Base-by-base conservation (phyloP, 2,888 invertebrate species). In the Eurytoma californica region DNA sequence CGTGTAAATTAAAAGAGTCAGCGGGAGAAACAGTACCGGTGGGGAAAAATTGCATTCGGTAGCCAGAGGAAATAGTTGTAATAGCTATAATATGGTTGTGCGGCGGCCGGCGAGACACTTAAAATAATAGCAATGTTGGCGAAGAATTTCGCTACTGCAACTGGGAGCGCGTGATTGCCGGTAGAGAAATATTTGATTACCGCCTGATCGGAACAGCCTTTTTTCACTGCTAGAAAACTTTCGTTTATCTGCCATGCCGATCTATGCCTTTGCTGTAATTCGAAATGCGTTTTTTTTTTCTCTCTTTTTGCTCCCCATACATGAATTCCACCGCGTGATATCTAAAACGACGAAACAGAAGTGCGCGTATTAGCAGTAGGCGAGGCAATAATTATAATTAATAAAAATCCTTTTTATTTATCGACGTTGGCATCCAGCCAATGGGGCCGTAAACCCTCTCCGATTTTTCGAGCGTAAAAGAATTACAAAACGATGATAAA, bases 61-160 rank as follows among this genome's bases (percentile, higher is more conserved):
- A 68, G 68, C 67, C 55, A 68, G 16, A 53, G 65, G 75, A 75
- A 75, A 75, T 75, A 75, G 75, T 75, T 75, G 75, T 75, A 75
- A 75, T 68, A 60, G 75, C 39, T 60, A 9, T 39, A 68, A 75
- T 75, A 24, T 68, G 67, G 67, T 65, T 63, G 63, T 18, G 69
- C n/a, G 24, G 66, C 24, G n/a, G 24, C 55, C 9, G 30, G 57
- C 53, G 39, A 73, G 73, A 79, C 79, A 69, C 51, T 74, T 73
- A 63, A 79, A 73, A 73, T 79, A 79, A 79, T 79, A 79, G 68
- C 68, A 74, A 74, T 28, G 63, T 20, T 51, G 69, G 28, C 13
- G 18, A 68, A 67, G 79, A 79, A 79, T 79, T 79, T 74, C 51
- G 73, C 79, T 79, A 79, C 79, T 30, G 78, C 78, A 65, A 30